Evolutionary conservation across 2,113 vertebrate genomes (phyloP).

Genomic region (Amblyopsis rosae): DNA sequence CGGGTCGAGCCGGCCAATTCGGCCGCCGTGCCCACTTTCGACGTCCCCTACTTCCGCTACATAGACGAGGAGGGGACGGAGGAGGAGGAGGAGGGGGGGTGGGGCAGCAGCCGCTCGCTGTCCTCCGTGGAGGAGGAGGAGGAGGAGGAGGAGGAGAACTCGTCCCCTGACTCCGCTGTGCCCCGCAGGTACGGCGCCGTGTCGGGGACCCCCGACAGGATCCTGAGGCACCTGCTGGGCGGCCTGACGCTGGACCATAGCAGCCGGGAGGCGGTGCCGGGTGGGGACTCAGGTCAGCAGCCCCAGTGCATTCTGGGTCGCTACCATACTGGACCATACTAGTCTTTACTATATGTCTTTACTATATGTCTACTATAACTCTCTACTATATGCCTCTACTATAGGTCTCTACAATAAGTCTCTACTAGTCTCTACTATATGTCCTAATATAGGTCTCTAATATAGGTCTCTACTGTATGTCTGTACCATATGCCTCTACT

Average conservation of each 20-base stretch:
- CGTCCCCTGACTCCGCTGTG: conserved; percentile 82
- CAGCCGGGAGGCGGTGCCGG: conserved; percentile 46
- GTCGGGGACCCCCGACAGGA: conserved; percentile 92
- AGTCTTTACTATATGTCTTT: too few species aligned
- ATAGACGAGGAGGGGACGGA: conserved; percentile 91
- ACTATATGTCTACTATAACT: too few species aligned
- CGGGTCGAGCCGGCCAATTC: conserved; percentile 74
- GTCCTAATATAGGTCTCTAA: too few species aligned
- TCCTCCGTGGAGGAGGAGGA: conserved; percentile 89
- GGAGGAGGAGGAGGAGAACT: conserved; percentile 85
- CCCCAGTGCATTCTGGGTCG: too few species aligned
- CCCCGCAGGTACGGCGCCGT: conserved; percentile 93
- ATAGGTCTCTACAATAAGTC: too few species aligned
- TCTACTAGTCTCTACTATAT: too few species aligned
- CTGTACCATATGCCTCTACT: too few species aligned
- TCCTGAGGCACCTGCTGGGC: conserved; percentile 91
- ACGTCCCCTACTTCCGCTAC: conserved; percentile 98
- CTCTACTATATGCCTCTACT: too few species aligned
- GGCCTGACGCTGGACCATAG: conserved; percentile 87
- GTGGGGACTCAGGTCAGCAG: conserved; percentile 89
- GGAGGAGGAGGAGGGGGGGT: conserved; percentile 76
- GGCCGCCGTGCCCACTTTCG: conserved; percentile 88
- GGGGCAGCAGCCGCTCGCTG: conserved; percentile 92
- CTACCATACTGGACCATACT: too few species aligned
- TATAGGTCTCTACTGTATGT: too few species aligned